phyloP scores from a whole-genome alignment of 2,888 invertebrate species.

The Trilocha varians region DNA sequence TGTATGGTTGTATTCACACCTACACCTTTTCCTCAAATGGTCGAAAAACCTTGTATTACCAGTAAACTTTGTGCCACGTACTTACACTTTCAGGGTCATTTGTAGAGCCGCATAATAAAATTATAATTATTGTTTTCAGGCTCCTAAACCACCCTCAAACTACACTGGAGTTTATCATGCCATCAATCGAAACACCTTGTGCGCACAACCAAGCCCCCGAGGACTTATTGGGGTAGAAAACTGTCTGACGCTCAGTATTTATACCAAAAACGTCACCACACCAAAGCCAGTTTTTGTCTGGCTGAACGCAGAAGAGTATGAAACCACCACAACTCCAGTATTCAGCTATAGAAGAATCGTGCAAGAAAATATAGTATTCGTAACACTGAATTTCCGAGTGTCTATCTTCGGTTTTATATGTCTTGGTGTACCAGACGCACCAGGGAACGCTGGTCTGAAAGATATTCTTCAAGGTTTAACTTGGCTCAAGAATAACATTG shows the following conservation, averaged over 20 bases:
- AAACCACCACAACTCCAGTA: constrained; percentile 24
- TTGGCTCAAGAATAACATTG: constrained; percentile 79
- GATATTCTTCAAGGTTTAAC: constrained; percentile 86
- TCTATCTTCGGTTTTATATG: constrained; percentile 83
- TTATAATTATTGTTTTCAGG: constrained; percentile 19
- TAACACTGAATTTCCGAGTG: constrained; percentile 78
- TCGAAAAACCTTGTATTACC: no score
- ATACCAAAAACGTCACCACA: constrained; percentile 35
- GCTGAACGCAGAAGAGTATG: constrained; percentile 51
- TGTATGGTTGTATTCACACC: no score
- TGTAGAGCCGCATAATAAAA: no score
- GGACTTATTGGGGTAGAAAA: constrained; percentile 53
- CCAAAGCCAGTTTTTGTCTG: constrained; percentile 53
- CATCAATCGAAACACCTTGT: constrained; percentile 30
- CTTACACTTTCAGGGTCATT: no score
- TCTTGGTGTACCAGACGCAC: constrained; percentile 71
- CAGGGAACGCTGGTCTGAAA: constrained; percentile 89
- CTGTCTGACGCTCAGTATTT: constrained; percentile 48
- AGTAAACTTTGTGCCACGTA: no score
- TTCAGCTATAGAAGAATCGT: constrained; percentile 73
- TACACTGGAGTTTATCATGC: constrained; percentile 30
- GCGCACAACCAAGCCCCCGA: constrained; percentile 42
- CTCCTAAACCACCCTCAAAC: constrained; percentile 18
- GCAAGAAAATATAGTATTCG: constrained; percentile 76
- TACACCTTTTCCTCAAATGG: no score